These are phyloP conservation scores for Thalassaphorura encarpata DNA, from an alignment of 1,140 invertebrate species.

Conservation along the genomic window DNA sequence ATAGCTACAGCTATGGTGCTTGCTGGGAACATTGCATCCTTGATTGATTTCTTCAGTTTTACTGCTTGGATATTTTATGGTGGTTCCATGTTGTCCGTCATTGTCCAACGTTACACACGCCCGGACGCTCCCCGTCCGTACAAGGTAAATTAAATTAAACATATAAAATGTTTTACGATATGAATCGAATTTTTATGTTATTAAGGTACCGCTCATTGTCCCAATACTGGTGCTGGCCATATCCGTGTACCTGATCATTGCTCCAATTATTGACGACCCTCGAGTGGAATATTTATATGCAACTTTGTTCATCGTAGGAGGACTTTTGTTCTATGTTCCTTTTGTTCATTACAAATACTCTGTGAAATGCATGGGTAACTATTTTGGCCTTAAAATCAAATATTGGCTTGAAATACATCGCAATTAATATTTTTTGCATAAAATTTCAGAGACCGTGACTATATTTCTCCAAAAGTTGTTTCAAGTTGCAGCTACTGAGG, in stretches of 20 bases:
- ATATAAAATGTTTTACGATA: background rate
- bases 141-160: constrained; percentile 25
- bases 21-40: constrained; percentile 41
- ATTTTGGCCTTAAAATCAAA: background rate
- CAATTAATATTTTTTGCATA: constrained; percentile 1
- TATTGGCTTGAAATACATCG: background rate
- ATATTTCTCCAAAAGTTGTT: constrained; percentile 80
- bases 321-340: constrained; percentile 82
- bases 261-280: constrained; percentile 83
- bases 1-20: constrained; percentile 40
- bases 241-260: constrained; percentile 81
- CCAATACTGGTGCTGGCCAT: constrained; percentile 76
- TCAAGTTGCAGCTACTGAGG: constrained; percentile 77
- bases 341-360: constrained; percentile 80
- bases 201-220: constrained; percentile 80
- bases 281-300: constrained; percentile 87
- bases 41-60: constrained; percentile 48
- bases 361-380: constrained; percentile 70
- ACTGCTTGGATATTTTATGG: constrained; percentile 47
- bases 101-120: constrained; percentile 39
- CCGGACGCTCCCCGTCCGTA: constrained; percentile 36
- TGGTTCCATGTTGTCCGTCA: constrained; percentile 39
- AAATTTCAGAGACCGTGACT: constrained; percentile 65
- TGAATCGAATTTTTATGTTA: background rate
- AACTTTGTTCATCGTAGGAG: constrained; percentile 71